Evolutionary conservation across 2,888 invertebrate genomes (phyloP).

Genomic region (Sesia bembeciformis): DNA sequence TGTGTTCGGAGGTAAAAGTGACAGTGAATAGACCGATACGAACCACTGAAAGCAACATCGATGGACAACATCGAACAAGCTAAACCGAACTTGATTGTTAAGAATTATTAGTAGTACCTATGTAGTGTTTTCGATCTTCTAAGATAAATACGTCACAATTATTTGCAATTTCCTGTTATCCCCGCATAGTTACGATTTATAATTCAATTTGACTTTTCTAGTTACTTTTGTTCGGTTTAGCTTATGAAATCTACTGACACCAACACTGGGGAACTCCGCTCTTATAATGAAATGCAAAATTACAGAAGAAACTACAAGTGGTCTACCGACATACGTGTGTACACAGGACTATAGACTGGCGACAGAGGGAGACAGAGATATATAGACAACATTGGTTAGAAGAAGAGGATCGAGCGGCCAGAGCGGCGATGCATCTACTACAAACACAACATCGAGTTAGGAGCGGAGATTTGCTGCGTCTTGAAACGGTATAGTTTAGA

Average conservation of each 20-base stretch:
- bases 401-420: slow-evolving; percentile 57
- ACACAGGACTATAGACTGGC: slow-evolving; percentile 58
- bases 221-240: slow-evolving; percentile 30
- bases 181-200: too few relatives aligned
- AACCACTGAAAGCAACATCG: slow-evolving; percentile 72
- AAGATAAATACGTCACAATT: too few relatives aligned
- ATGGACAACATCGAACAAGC: slow-evolving; percentile 67
- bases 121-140: too few relatives aligned
- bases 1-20: slow-evolving; percentile 50
- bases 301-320: slow-evolving; percentile 70
- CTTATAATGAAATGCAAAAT: slow-evolving; percentile 49
- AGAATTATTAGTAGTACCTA: too few relatives aligned
- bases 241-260: slow-evolving; percentile 56
- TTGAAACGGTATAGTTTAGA: slow-evolving; percentile 56
- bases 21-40: slow-evolving; percentile 62
- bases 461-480: slow-evolving; percentile 63
- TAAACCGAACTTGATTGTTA: slow-evolving; percentile 34
- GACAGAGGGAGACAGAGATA: slow-evolving; percentile 59
- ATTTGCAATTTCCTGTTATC: not conserved
- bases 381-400: slow-evolving; percentile 54
- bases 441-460: slow-evolving; percentile 69
- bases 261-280: slow-evolving; percentile 63
- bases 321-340: slow-evolving; percentile 60
- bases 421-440: slow-evolving; percentile 70
- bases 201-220: too few relatives aligned